Evolutionary conservation across 2,888 invertebrate species (phyloP), one percentile per base, ranked within the genome.

Genomic region (Galerucella calmariensis): DNA sequence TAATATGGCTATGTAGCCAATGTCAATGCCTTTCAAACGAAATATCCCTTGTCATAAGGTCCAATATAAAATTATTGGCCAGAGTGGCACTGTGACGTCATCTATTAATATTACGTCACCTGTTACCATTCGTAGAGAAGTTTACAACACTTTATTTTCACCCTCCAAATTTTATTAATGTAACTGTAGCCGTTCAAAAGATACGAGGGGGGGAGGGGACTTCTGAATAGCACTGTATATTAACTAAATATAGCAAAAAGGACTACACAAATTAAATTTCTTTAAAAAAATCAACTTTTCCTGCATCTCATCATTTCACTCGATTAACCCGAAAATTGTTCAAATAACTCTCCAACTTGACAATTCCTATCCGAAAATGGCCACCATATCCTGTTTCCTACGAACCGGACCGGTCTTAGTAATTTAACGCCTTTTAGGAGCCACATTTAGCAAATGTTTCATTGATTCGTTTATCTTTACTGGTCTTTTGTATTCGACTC

Each of bases 381-480:
- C 58, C 65, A 48, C 71, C 71, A 46, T 66, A 71, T 71, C 65
- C 66, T 56, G 68, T 59, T 44, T 59, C 24, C 44, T 68, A 68
- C 59, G 68, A 68, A 12, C 59, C 59, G n/a, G 59, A 58, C 68
- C 59, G 68, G 72, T 67, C 72, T 66, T 48, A 66, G 75, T 73
- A 85, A 85, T 85, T 85, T 85, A 84, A 84, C 85, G 85, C 85
- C 82, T 80, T 83, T 83, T 83, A 79, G 81, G 82, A 79, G 77
- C 82, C 82, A 82, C 83, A 83, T 84, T 84, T 82, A 83, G 80
- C 83, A 83, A 81, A 82, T 82, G 83, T 82, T 82, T 82, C 83
- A 83, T 79, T 82, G 83, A 79, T 80, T 83, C 84, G 82, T 82
- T 84, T 83, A 83, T 84, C 83, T 83, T 82, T 75, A 76, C 77